Percentiles rank a stretch among this genome's conserved stretches.
Evolutionary conservation across 92 coral and sea anemone genomes (phyloP).

Genomic region (Virgularia gustaviana): DNA sequence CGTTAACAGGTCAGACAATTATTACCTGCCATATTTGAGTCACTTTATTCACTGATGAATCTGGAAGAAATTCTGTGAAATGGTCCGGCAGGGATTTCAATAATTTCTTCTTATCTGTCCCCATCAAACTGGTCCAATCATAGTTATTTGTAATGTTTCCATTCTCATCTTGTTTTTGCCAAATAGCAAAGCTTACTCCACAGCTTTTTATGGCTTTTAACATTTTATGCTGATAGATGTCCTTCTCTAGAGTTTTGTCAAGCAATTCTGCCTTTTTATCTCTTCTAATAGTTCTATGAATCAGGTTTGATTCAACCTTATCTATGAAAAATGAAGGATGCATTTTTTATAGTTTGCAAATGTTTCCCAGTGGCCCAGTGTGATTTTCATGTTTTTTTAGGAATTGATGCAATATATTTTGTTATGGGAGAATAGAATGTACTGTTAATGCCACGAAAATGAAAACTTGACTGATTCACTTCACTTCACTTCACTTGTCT

Average conservation of each 20-base stretch:
- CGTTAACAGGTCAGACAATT: background rate
- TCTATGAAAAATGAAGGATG: background rate
- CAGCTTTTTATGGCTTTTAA: conserved; percentile 8
- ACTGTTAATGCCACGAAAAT: too few species aligned
- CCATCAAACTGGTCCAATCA: conserved; percentile 33
- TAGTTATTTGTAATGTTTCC: background rate
- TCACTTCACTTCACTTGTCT: background rate
- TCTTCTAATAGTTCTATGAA: background rate
- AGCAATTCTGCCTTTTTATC: conserved; percentile 19
- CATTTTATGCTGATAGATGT: background rate
- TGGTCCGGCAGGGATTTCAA: conserved; percentile 1
- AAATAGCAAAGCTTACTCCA: conserved; percentile 3
- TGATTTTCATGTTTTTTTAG: background rate
- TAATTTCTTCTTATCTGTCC: conserved; percentile 5
- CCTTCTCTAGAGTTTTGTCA: conserved; percentile 13
- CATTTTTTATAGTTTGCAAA: background rate
- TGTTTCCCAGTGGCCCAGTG: background rate
- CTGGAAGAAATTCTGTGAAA: conserved; percentile 1
- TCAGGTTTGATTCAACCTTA: conserved; percentile 13
- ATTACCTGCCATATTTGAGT: conserved; percentile 15
- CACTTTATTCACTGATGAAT: conserved; percentile 5
- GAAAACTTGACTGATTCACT: too few species aligned
- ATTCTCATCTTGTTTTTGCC: background rate
- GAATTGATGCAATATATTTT: background rate
- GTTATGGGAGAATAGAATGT: too few species aligned